Evolutionary conservation across 2,888 invertebrate species (phyloP), one percentile per base, ranked within the genome.

Genomic region (Argyresthia goedartella): DNA sequence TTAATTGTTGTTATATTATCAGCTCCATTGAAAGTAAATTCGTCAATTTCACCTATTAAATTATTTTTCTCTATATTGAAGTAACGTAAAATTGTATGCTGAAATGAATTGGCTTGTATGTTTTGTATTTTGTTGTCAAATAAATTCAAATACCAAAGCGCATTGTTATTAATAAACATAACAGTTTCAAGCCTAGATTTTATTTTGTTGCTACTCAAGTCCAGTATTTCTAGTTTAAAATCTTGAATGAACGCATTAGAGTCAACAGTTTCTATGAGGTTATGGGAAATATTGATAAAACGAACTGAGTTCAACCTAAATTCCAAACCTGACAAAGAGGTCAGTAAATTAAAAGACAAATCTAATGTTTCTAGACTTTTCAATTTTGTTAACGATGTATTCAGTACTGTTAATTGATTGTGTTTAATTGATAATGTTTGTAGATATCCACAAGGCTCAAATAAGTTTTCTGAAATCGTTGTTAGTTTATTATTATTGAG

Each of bases 141-240:
- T 1, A 81, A 63, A 57, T 79, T 60, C 33, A 85, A 58, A 57
- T 73, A 69, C 2, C 54, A 54, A 2, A 85, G 59, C 50, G 66
- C 60, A 14, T 56, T 61, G 44, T 74, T 81, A 42, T 67, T 73
- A 14, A 64, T 61, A 54, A 85, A 81, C 63, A 77, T 69, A 0
- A 61, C 44, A 51, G 58, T 70, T 49, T 76, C 73, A 48, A 84
- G 69, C 0, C 52, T 55, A 1, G 69, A 62, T 3, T 57, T 61
- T 4, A 85, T 76, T 45, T 59, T 59, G 57, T 85, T 85, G 46
- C 66, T 63, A 55, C 75, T 76, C 4, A 85, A 61, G 58, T 84
- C 84, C 1, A 78, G 49, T 0, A 43, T 52, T 54, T 62, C 51
- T 34, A 85, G 63, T 53, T 65, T 63, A 4, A 60, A 57, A 3